phyloP scores from a whole-genome alignment of 2,113 vertebrate species.

The Engraulis encrasicolus region DNA sequence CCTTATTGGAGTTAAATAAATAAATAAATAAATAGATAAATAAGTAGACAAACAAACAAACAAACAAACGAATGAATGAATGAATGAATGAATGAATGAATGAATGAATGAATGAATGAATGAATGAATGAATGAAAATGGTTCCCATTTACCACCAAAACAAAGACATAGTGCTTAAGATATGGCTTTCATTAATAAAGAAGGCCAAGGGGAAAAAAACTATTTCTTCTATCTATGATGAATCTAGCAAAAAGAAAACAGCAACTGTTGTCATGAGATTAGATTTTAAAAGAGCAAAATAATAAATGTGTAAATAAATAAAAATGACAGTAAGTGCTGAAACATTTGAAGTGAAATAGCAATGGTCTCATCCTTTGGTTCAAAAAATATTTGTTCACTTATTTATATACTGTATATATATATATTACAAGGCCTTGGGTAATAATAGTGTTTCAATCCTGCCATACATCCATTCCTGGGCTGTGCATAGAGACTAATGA shows the following conservation, averaged over 20 bases:
- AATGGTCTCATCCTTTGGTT: background rate
- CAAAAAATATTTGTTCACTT: background rate
- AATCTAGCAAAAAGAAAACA: background rate
- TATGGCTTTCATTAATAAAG: background rate
- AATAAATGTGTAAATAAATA: background rate
- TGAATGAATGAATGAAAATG: no score
- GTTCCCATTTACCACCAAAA: background rate
- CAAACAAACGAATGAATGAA: no score
- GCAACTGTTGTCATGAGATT: background rate
- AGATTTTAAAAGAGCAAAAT: background rate
- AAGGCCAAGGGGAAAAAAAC: background rate
- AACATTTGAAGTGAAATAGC: background rate
- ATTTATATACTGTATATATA: no score
- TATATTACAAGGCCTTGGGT: background rate
- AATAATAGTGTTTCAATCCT: background rate
- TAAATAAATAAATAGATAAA: no score
- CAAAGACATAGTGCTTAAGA: background rate
- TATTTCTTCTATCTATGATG: background rate
- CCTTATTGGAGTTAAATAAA: background rate
- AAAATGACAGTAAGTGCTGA: background rate
- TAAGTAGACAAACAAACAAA: no score
- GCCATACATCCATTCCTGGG: background rate
- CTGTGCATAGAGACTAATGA: background rate
- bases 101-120: no score
- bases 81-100: no score